A percentile compares a stretch with the other conserved stretches of the same genome.
Conservation (phyloP, 2,797 vertebrate species). For the Glossophaga mutica region DNA sequence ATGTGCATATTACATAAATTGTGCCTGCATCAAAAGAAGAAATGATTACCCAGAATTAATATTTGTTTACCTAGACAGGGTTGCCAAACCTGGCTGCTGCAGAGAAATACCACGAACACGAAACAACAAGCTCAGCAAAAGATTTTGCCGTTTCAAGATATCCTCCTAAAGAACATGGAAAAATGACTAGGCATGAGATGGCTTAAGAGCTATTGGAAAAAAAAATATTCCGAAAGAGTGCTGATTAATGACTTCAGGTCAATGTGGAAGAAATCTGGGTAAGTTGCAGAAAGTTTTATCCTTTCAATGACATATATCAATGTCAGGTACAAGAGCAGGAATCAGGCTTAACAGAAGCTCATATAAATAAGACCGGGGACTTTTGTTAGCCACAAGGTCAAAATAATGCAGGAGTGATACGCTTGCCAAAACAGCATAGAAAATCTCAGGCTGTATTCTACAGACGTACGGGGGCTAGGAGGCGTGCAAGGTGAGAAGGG, state of each 20-base stretch:
- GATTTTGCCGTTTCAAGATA: neutral
- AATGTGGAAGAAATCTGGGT: neutral
- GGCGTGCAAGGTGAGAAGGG: neutral
- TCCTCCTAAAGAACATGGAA: neutral
- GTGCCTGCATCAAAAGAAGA: neutral
- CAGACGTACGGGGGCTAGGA: neutral
- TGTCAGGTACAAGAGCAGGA: neutral
- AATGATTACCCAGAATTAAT: neutral
- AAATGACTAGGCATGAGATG: neutral
- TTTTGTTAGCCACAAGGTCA: neutral
- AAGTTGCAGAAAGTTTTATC: neutral
- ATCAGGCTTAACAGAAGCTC: neutral
- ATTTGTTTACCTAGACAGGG: neutral
- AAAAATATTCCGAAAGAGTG: neutral
- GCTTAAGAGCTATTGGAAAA: neutral
- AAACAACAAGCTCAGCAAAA: neutral
- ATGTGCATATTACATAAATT: neutral
- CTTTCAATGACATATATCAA: conserved; percentile 35
- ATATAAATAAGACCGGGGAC: neutral
- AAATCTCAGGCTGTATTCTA: neutral
- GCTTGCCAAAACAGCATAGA: neutral
- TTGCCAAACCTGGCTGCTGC: neutral
- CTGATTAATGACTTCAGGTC: conserved; percentile 27
- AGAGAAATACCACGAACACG: neutral
- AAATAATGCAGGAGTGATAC: neutral